These are phyloP conservation scores for Apaloderma vittatum DNA, from an alignment of 2,113 vertebrate species.

Conservation along the genomic window DNA sequence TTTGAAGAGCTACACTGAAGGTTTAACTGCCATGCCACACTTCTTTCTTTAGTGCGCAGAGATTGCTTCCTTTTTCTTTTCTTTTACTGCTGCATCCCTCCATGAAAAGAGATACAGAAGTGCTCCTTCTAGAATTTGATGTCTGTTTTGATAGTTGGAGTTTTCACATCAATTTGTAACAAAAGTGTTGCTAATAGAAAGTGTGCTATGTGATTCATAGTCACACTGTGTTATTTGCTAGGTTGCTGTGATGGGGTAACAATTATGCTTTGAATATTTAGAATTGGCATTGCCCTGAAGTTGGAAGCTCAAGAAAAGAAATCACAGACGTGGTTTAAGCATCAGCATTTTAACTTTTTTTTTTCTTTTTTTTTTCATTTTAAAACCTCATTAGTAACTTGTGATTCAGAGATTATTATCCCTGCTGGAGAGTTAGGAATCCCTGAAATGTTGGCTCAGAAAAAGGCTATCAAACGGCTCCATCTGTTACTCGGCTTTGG, in stretches of 20 bases:
- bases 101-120: not conserved
- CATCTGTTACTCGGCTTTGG: not conserved
- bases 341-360: not conserved
- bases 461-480: not conserved
- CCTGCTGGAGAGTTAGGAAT: not conserved
- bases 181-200: not conserved
- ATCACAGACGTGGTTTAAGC: not conserved
- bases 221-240: not conserved
- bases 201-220: not conserved
- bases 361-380: not conserved
- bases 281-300: not conserved
- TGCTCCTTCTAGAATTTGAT: not conserved
- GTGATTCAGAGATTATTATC: not conserved
- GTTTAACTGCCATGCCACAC: not conserved
- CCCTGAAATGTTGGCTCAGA: not conserved
- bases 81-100: not conserved
- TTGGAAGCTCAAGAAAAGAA: not conserved
- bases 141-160: not conserved
- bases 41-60: not conserved
- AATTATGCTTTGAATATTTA: not conserved
- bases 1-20: not conserved
- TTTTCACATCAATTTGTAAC: not conserved
- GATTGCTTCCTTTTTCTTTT: not conserved
- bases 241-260: not conserved
- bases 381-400: not conserved